Conservation (phyloP, 2,113 vertebrate species). For the Apteryx mantelli region DNA sequence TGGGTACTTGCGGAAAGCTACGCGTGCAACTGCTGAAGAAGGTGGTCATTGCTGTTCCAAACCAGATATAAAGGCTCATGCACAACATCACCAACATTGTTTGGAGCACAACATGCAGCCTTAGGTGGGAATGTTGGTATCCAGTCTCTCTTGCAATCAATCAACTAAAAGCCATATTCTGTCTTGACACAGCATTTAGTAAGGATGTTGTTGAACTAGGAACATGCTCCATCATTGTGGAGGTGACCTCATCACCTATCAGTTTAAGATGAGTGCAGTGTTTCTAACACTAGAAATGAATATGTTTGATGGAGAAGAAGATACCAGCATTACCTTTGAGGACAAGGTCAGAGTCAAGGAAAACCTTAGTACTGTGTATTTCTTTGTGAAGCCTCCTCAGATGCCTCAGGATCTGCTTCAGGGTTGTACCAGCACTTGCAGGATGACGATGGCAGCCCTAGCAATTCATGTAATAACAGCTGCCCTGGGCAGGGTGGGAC, state of each 20-base stretch:
- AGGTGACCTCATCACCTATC: neutral
- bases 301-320: neutral
- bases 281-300: neutral
- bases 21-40: neutral
- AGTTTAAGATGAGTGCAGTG: neutral
- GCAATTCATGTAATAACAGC: neutral
- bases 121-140: neutral
- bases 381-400: neutral
- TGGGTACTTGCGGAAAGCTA: no score
- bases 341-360: neutral
- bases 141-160: neutral
- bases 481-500: neutral
- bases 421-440: neutral
- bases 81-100: neutral
- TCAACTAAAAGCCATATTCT: neutral
- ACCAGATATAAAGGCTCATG: neutral
- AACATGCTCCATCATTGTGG: neutral
- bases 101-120: neutral
- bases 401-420: neutral
- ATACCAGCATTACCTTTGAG: neutral
- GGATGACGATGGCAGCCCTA: neutral
- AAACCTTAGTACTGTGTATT: neutral
- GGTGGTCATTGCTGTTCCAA: neutral
- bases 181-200: neutral
- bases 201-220: no score